phyloP scores from a whole-genome alignment of 2,797 vertebrate species.

The Eulemur coronatus region DNA sequence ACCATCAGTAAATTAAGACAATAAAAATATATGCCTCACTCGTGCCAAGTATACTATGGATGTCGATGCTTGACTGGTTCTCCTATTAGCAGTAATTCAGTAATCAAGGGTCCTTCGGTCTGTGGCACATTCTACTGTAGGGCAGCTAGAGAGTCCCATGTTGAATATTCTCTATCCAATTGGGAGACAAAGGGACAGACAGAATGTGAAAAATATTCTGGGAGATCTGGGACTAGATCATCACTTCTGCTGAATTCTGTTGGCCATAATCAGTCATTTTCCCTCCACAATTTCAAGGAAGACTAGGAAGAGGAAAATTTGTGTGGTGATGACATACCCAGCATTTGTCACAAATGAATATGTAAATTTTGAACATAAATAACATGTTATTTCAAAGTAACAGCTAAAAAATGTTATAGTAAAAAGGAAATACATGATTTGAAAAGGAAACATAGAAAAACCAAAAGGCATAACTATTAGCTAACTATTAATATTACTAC shows the following conservation, averaged over 20 bases:
- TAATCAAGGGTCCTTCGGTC: not conserved
- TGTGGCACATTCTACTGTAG: accelerated
- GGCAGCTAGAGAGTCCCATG: not conserved
- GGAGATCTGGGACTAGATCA: not conserved
- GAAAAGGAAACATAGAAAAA: not conserved
- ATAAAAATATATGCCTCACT: not conserved
- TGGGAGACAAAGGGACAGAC: not conserved
- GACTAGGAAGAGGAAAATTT: not conserved
- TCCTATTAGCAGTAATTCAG: not conserved
- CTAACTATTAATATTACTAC: not conserved
- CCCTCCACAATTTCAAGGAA: not conserved
- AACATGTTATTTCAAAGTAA: not conserved
- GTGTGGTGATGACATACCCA: not conserved
- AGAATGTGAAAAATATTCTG: not conserved
- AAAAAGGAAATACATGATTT: not conserved
- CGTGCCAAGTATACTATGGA: not conserved
- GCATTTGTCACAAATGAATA: not conserved
- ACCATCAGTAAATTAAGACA: not conserved
- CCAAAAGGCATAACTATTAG: not conserved
- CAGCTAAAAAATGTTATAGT: not conserved
- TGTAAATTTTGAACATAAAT: not conserved
- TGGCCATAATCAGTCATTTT: not conserved
- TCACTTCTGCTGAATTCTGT: not conserved
- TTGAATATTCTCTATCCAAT: not conserved
- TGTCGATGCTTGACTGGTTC: not conserved